These are phyloP conservation scores for Sarcoramphus papa DNA, from an alignment of 2,797 vertebrate genomes.

Conservation along the genomic window DNA sequence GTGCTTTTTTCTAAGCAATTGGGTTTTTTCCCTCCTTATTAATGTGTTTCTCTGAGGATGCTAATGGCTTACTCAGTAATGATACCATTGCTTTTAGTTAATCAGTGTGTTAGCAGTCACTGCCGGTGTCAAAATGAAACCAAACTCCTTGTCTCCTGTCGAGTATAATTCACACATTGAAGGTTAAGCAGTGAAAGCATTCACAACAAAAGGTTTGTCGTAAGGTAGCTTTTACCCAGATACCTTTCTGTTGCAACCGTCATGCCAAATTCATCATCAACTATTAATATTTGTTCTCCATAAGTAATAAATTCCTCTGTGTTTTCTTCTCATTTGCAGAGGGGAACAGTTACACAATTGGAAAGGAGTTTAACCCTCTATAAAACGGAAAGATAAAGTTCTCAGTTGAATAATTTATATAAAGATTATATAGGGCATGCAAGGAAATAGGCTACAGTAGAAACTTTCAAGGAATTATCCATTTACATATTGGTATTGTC, in stretches of 20 bases:
- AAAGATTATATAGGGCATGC: neutral
- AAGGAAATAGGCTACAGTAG: neutral
- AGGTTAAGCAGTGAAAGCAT: neutral
- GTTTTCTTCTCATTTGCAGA: neutral
- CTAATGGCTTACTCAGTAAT: conserved; percentile 4
- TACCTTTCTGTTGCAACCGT: neutral
- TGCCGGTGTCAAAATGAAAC: neutral
- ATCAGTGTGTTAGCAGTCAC: conserved; percentile 5
- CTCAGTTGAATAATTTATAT: neutral
- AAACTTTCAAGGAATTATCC: neutral
- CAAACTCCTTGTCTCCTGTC: neutral
- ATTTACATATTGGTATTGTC: neutral
- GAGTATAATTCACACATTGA: neutral
- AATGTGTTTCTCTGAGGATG: neutral
- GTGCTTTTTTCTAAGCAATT: neutral
- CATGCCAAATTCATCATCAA: neutral
- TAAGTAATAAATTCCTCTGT: neutral
- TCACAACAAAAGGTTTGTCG: neutral
- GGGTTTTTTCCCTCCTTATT: neutral
- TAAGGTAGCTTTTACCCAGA: neutral
- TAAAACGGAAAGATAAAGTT: neutral
- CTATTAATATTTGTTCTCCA: neutral
- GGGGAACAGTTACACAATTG: neutral
- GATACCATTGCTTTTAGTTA: conserved; percentile 19
- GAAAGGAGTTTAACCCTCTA: neutral